A percentile compares a stretch with the other conserved stretches of the same genome.
Evolutionary conservation across 2,113 vertebrate genomes (phyloP).

Genomic region (Xiphophorus maculatus): DNA sequence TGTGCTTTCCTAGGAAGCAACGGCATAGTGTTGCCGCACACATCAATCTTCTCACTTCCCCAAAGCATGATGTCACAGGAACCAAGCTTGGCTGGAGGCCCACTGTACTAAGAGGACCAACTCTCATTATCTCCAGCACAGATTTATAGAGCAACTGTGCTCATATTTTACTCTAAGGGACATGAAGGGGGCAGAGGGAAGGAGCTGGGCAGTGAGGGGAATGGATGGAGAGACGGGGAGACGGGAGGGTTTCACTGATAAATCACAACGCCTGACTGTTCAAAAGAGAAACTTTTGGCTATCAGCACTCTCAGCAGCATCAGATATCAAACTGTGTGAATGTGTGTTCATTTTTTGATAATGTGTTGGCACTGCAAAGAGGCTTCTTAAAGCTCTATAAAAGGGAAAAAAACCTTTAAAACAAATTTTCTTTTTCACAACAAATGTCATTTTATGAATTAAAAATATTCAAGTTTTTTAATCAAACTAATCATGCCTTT

Average conservation of each 20-base stretch:
- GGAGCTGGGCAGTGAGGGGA: neutral
- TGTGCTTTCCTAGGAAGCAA: constrained; percentile 35
- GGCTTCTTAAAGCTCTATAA: constrained; percentile 17
- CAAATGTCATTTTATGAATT: neutral
- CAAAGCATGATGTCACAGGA: constrained; percentile 69
- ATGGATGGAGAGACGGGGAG: constrained; percentile 24
- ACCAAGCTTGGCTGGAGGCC: constrained; percentile 56
- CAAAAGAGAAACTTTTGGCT: constrained; percentile 59
- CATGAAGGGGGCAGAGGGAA: constrained; percentile 23
- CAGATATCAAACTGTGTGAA: constrained; percentile 35
- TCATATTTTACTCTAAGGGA: constrained; percentile 64
- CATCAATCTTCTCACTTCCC: constrained; percentile 50
- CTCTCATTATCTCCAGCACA: constrained; percentile 68
- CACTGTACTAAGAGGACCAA: constrained; percentile 53
- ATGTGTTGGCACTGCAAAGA: constrained; percentile 25
- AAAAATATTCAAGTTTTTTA: constrained; percentile 10
- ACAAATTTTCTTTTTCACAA: constrained; percentile 4
- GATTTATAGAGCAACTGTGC: constrained; percentile 58
- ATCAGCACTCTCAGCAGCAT: constrained; percentile 45
- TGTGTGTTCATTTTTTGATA: constrained; percentile 9
- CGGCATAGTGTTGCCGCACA: constrained; percentile 37
- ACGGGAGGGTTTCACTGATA: constrained; percentile 46
- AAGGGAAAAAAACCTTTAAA: constrained; percentile 3
- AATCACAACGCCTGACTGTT: constrained; percentile 44
- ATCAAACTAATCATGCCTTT: constrained; percentile 21